Base-by-base conservation (phyloP, 2,888 invertebrate genomes). In the Eristalis tenax region DNA sequence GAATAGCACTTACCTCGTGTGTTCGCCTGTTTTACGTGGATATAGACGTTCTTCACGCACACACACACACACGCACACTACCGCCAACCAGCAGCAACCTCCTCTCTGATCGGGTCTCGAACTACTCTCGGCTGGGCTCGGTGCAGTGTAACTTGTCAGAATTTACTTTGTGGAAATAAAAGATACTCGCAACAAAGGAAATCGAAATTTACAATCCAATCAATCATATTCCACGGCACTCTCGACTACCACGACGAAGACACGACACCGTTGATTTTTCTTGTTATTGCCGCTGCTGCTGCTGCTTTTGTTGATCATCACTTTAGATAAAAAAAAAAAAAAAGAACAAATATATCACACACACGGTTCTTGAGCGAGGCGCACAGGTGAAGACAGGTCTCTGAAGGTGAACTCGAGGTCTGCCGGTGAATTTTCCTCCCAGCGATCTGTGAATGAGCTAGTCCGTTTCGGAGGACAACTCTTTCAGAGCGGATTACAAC, bases 1-100 rank as follows among this genome's bases (percentile, higher is more conserved):
- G 22, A 61, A 38, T 50, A 65, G 38, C 22, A 83, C 86, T 86
- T 35, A 86, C 86, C 78, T 78, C 74, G 40, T 86, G 74, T 82
- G 70, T 65, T 69, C 38, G 38, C 38, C 26, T 32, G 32, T 10
- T 32, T 32, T 32, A 10, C 32, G 10, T 32, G 32, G 78, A 74
- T 65, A 50, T 78, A 69, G 50, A 57, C 68, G 56, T 71, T 57
- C 15, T 43, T 61, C 26, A 59, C 59, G 10, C 8, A 8, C 8
- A 32, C 32, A 32, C 1, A n/a, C 43, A 43, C 43, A 43, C n/a
- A 32, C 32, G 26, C 26, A 26, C 32, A 32, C 32, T 43, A 15
- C 5, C n/a, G n/a, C 43, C 43, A 4, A 15, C 43, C 4, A 32
- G 8, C 32, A 32, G 32, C 32, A 32, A 50, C 50, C 50, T 50